Base-by-base conservation (phyloP, 92 coral and sea anemone species). In the Meandrina meandrites region DNA sequence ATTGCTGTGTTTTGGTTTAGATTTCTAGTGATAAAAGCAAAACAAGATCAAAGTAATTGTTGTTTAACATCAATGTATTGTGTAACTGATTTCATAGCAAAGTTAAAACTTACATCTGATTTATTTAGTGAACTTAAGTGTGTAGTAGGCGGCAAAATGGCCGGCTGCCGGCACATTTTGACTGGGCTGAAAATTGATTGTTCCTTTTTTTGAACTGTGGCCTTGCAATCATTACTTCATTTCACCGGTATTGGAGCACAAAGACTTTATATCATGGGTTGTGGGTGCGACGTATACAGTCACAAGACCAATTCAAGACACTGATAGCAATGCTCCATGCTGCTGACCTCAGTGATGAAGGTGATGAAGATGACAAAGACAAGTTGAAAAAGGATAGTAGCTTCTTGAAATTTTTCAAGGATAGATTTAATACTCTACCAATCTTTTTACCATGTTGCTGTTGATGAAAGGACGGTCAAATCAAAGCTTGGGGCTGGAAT, bases 381-480 rank as follows among this genome's bases (percentile, higher is more conserved):
- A 93, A 90, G 42, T 81, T 88, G 48, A 79, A 77, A 2, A 93
- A 93, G 64, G 92, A 90, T 12, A 32, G 53, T 24, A 75, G 84
- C 11, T 88, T 93, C 58, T 9, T 88, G n/a, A 68, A 78, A n/a
- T 45, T 34, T 67, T 90, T 88, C 86, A 88, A 87, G 62, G 78
- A 74, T 11, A 87, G 69, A 75, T 90, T 93, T 36, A 47, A 53
- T 34, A 16, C 69, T 89, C 13, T 93, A 90, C 86, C 93, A 93
- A 60, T 90, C 95, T 0, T 73, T 79, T 27, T 88, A 93, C 50
- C 76, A 66, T 15, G 85, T 93, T 10, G 90, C 91, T 79, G 86
- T 93, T 36, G 95, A 93, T 48, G 95, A 90, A 48, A 42, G 87
- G 47, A 83, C 87, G 95, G 95, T 87, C 19, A 92, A 92, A 78